Evolutionary conservation across 2,113 vertebrate species (phyloP).

Genomic region (Arenaria interpres): DNA sequence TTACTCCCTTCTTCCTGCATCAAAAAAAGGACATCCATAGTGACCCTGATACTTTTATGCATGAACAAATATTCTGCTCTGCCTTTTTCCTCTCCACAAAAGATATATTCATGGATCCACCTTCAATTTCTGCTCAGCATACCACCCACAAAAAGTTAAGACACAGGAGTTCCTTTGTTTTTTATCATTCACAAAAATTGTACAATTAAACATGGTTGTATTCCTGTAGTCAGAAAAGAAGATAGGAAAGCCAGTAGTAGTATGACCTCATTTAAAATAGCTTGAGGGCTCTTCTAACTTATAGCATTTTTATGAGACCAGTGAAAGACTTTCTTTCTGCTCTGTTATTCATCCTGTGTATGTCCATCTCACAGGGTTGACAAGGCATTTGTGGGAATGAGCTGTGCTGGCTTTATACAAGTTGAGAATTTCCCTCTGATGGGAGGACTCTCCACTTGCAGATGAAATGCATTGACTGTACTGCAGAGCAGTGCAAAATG

Average conservation of each 20-base stretch:
- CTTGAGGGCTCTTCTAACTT: slow-evolving; percentile 13
- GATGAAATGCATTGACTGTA: slow-evolving; percentile 23
- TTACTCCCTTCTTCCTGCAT: not conserved
- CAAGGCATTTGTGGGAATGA: slow-evolving; percentile 34
- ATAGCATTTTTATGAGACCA: not conserved
- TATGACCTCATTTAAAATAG: slow-evolving; percentile 34
- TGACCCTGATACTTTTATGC: not conserved
- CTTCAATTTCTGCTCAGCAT: not conserved
- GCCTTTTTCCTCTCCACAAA: not conserved
- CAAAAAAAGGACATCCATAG: not conserved
- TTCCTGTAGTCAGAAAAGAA: not conserved
- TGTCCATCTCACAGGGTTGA: slow-evolving; percentile 36
- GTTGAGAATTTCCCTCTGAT: slow-evolving; percentile 36
- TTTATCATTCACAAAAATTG: not conserved
- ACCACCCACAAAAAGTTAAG: not conserved
- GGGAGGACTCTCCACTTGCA: slow-evolving; percentile 6
- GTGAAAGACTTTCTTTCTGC: not conserved
- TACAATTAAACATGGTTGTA: not conserved
- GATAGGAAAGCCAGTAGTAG: not conserved
- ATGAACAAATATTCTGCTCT: not conserved
- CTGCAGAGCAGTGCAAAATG: slow-evolving; percentile 33
- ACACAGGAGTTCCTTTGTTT: not conserved
- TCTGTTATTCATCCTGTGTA: slow-evolving; percentile 2
- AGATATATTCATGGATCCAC: not conserved
- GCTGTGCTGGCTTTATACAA: not conserved